Evolutionary conservation across 2,888 invertebrate genomes (phyloP), one percentile per base, ranked within the genome.

Genomic region (Rugalucina vietnamica): DNA sequence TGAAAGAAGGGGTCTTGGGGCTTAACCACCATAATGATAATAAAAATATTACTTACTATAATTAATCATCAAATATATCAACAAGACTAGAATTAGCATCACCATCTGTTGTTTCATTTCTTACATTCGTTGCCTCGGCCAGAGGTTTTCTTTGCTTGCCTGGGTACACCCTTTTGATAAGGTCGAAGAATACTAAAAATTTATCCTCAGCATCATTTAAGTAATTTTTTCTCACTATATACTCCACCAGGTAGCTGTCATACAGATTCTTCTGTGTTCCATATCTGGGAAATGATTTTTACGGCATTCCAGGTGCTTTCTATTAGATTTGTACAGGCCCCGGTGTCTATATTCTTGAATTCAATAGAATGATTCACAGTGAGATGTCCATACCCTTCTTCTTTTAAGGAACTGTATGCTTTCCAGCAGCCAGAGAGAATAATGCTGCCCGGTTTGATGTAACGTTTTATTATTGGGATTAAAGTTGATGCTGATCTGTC

Each of bases 311-410:
- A 71, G 12, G 74, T 77, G 14, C 71, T 76, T 37, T 77, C 73
- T 12, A 43, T 43, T 18, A 43, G 18, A 43, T 43, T 43, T 43
- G 43, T 43, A 43, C 43, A 43, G 8, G 8, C 43, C 8, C 43
- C 43, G 43, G 18, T 12, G 8, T 43, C 43, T 18, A 12, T 43
- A 18, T 43, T 43, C 43, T 43, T 43, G 43, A 43, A 43, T 18
- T 43, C 43, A 12, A 43, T 43, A 12, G 57, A 57, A 34, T 77
- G 84, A 24, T 81, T 84, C 0, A 84, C 81, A 3, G 76, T 82
- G 2, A 79, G 34, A 29, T 82, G 79, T 21, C 24, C 2, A 29
- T 49, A 80, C 4, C 77, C 80, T 71, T 78, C 81, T 8, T 39
- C 34, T 5, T 50, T 32, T 24, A 86, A 65, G 49, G 36, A 76